Conservation (phyloP, 2,888 invertebrate species). For the Sphecodes monilicornis region DNA sequence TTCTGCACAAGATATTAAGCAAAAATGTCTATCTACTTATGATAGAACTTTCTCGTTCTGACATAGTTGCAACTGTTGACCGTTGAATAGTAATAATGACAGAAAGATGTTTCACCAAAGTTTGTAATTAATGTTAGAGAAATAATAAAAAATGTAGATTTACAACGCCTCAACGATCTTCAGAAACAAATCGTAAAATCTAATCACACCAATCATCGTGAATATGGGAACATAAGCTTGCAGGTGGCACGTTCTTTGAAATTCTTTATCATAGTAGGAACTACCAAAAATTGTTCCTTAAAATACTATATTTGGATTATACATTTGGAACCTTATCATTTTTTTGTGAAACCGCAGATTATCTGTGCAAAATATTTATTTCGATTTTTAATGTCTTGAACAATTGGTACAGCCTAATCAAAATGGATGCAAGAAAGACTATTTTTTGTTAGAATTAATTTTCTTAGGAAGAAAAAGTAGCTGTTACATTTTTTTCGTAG, state of each 20-base stretch:
- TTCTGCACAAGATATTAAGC: not conserved
- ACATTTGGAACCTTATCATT: not conserved
- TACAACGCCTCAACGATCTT: not conserved
- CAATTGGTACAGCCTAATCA: too few species aligned
- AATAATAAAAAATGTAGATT: not conserved
- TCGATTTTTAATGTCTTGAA: not conserved
- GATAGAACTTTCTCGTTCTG: not conserved
- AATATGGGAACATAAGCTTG: not conserved
- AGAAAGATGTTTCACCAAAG: too few species aligned
- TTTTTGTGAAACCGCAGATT: not conserved
- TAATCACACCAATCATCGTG: not conserved
- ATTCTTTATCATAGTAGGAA: not conserved
- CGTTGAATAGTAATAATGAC: not conserved
- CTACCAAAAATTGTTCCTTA: not conserved
- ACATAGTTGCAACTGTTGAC: not conserved
- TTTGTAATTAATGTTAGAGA: not conserved
- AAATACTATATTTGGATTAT: not conserved
- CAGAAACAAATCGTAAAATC: too few species aligned
- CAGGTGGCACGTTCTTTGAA: not conserved
- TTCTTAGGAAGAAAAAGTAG: too few species aligned
- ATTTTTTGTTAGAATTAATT: too few species aligned
- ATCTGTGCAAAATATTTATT: not conserved
- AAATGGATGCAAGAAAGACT: too few species aligned
- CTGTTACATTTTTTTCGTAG: too few species aligned
- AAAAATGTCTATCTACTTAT: not conserved